Evolutionary conservation across 2,113 vertebrate species (phyloP).

Genomic region (Ammodramus savannarum): DNA sequence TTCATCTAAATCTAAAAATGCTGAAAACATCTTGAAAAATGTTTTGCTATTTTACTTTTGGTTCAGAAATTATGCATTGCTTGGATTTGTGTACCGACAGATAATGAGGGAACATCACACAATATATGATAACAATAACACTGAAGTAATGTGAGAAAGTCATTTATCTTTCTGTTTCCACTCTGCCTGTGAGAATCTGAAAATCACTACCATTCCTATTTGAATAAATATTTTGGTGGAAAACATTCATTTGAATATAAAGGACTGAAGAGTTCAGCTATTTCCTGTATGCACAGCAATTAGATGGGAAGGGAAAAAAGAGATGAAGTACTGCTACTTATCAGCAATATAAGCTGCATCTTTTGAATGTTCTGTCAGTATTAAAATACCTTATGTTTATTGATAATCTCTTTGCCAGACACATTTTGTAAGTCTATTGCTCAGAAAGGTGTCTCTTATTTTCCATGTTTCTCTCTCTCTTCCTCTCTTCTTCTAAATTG

Average conservation of each 20-base stretch:
- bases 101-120: slow-evolving; percentile 73
- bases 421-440: slow-evolving; percentile 23
- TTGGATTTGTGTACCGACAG: slow-evolving; percentile 60
- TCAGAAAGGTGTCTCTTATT: slow-evolving; percentile 12
- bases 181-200: slow-evolving; percentile 65
- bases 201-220: slow-evolving; percentile 71
- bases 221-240: slow-evolving; percentile 75
- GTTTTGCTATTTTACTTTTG: slow-evolving; percentile 69
- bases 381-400: slow-evolving; percentile 50
- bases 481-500: background rate
- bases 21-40: slow-evolving; percentile 67
- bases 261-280: slow-evolving; percentile 17
- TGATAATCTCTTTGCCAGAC: slow-evolving; percentile 43
- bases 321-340: slow-evolving; percentile 54
- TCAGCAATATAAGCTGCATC: slow-evolving; percentile 52
- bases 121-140: slow-evolving; percentile 68
- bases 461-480: background rate
- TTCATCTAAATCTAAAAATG: slow-evolving; percentile 65
- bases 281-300: slow-evolving; percentile 28
- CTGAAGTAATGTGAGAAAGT: slow-evolving; percentile 66
- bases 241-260: slow-evolving; percentile 73
- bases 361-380: slow-evolving; percentile 51
- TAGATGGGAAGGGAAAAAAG: slow-evolving; percentile 44
- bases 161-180: slow-evolving; percentile 71
- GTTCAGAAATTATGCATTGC: slow-evolving; percentile 68